phyloP scores from a whole-genome alignment of 2,113 vertebrate species.

The Hipposideros armiger region DNA sequence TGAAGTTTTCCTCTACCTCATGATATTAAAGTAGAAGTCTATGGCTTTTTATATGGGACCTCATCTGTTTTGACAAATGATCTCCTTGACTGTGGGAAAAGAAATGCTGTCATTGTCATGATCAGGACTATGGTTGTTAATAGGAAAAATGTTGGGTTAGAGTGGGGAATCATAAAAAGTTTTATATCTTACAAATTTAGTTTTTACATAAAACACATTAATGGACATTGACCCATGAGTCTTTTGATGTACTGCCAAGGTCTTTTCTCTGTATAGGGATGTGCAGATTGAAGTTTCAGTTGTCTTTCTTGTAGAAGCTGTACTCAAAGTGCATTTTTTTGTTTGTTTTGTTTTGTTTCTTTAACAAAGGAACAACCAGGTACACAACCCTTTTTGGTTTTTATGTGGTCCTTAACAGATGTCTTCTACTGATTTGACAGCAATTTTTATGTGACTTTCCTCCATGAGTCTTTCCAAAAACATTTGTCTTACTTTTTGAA shows the following conservation, averaged over 20 bases:
- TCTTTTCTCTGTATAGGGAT: background rate
- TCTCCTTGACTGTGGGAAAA: background rate
- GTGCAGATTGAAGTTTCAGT: background rate
- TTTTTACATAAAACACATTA: background rate
- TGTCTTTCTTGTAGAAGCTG: background rate
- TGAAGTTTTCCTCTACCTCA: constrained; percentile 1
- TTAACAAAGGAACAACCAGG: constrained; percentile 6
- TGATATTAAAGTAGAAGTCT: background rate
- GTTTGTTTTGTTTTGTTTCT: background rate
- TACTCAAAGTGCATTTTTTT: background rate
- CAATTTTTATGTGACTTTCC: background rate
- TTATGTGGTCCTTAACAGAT: background rate
- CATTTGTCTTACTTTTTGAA: constrained; percentile 28
- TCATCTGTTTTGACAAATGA: background rate
- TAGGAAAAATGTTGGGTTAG: background rate
- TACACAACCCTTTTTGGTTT: background rate
- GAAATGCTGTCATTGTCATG: background rate
- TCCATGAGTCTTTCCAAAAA: background rate
- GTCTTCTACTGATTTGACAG: constrained; percentile 8
- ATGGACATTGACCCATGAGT: background rate
- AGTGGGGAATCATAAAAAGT: background rate
- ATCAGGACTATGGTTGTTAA: background rate
- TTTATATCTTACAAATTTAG: background rate
- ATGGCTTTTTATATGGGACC: background rate
- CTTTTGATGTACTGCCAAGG: background rate